Conservation (phyloP, 2,888 invertebrate species). For the Spodoptera littoralis region DNA sequence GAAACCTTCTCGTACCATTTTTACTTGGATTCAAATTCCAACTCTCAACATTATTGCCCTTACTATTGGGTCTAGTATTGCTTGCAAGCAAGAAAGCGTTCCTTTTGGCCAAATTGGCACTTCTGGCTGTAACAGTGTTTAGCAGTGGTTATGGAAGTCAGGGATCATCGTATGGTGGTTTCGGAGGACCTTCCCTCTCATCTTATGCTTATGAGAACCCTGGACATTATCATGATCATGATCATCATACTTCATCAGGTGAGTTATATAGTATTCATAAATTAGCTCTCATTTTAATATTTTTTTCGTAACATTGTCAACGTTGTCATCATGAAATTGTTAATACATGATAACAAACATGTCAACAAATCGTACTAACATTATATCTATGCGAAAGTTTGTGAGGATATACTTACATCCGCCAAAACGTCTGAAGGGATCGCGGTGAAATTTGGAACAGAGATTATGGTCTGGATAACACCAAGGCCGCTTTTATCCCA, state of each 20-base stretch:
- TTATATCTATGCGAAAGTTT: too few relatives aligned
- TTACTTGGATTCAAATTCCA: constrained; percentile 94
- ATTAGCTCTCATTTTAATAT: too few relatives aligned
- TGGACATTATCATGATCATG: constrained; percentile 72
- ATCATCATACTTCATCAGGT: constrained; percentile 77
- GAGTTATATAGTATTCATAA: constrained; percentile 31
- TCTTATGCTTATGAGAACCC: constrained; percentile 77
- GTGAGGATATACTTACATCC: too few relatives aligned
- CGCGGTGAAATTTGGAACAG: too few relatives aligned
- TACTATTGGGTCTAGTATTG: constrained; percentile 92
- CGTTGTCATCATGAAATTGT: too few relatives aligned
- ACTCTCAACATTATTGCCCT: constrained; percentile 92
- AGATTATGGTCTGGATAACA: too few relatives aligned
- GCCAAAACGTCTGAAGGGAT: too few relatives aligned
- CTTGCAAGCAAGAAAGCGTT: constrained; percentile 94
- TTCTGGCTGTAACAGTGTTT: constrained; percentile 91
- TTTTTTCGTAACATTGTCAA: too few relatives aligned
- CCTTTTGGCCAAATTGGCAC: constrained; percentile 92
- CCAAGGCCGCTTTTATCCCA: too few relatives aligned
- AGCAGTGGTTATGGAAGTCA: constrained; percentile 84
- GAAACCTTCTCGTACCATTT: constrained; percentile 93
- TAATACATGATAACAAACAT: too few relatives aligned
- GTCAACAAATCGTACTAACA: too few relatives aligned
- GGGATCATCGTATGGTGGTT: constrained; percentile 64
- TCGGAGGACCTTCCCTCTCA: constrained; percentile 69